Evolutionary conservation across 2,113 vertebrate genomes (phyloP), one percentile per base, ranked within the genome.

Genomic region (Diadophis punctatus): DNA sequence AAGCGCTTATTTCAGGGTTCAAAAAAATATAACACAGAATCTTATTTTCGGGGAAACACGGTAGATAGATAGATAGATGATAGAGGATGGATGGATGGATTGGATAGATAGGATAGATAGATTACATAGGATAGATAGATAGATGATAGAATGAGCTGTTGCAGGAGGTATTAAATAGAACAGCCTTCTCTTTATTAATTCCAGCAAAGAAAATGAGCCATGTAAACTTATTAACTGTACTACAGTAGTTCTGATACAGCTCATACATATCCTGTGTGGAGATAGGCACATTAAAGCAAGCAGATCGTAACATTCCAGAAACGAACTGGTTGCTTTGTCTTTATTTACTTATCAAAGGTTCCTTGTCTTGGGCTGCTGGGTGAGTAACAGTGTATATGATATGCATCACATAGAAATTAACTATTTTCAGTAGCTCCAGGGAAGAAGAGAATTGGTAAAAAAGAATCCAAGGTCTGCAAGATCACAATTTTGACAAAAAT

Each of bases 301-400:
- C 92, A 84, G 43, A 27, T 34, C 39, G 39, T 93, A 86, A 68
- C 91, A 43, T 90, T 11, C 87, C 84, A 86, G 93, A 80, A 92
- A 91, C 91, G 92, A 96, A 93, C 86, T 88, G 1, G 90, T 39
- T 94, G 94, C 51, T 16, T 96, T 96, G 96, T 94, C 95, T 96
- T 90, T 93, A 49, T 96, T 94, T 91, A 94, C 94, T 95, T 93
- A 88, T 58, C 27, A 93, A 95, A 94, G 94, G 90, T 18, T 86
- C 51, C 60, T 63, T 95, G 91, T 88, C 93, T 92, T 93, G 92
- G 95, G 86, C 93, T 95, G 93, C 94, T 95, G 87, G 4, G 20
- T 92, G 58, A 93, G 53, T 87, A 95, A 93, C 93, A 43, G 92
- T 87, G 55, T 93, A 22, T 55, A 90, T 93, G 92, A 96, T 94